Evolutionary conservation across 2,888 invertebrate species (phyloP).

Genomic region (Allacma fusca): DNA sequence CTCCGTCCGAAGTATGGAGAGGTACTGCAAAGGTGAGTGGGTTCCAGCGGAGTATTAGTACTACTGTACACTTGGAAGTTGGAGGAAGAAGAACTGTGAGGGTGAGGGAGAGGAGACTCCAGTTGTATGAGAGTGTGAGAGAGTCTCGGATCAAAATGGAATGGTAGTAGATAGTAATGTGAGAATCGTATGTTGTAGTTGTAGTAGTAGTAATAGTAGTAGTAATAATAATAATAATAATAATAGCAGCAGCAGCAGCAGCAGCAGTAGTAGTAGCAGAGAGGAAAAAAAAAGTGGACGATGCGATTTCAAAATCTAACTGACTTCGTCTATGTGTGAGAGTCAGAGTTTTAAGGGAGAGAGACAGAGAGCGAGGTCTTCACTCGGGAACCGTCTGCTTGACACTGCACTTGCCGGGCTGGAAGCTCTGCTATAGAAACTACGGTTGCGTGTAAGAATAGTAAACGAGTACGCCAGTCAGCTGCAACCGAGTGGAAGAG

Average conservation of each 20-base stretch:
- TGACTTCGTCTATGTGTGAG: no score
- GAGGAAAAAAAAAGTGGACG: no score
- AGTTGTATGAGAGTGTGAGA: no score
- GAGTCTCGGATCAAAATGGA: not conserved
- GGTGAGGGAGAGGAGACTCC: not conserved
- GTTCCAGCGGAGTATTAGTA: constrained; percentile 1
- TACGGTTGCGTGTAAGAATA: constrained; percentile 61
- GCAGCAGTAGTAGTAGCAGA: constrained; percentile 14
- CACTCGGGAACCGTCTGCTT: not conserved
- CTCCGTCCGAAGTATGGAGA: not conserved
- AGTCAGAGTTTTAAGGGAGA: not conserved
- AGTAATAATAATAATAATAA: not conserved
- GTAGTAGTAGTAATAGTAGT: constrained; percentile 26
- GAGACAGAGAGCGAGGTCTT: constrained; percentile 24
- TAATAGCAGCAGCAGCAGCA: not conserved
- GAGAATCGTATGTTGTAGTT: no score
- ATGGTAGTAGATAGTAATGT: not conserved
- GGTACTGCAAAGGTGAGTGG: constrained; percentile 11
- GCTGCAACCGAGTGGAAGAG: constrained; percentile 67
- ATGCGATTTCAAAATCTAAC: no score
- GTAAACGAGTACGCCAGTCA: constrained; percentile 67
- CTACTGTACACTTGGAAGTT: no score
- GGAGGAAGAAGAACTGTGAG: no score
- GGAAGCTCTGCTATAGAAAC: constrained; percentile 49
- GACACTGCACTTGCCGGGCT: constrained; percentile 48